Evolutionary conservation across 2,888 invertebrate species (phyloP).

Genomic region (Nematopogon swammerdamellus): DNA sequence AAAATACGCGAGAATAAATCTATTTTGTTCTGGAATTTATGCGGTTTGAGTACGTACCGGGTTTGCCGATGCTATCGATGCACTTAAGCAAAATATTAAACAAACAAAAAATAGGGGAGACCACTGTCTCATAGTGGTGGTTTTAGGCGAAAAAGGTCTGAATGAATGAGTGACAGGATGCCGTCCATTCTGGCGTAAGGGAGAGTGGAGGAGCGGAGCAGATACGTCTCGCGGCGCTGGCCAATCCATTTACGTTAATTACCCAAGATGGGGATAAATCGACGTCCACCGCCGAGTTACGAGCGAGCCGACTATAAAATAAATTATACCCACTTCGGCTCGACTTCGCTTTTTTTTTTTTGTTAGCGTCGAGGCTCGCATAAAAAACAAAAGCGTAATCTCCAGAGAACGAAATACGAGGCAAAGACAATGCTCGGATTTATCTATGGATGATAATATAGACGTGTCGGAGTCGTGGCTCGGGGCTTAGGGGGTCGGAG

Average conservation of each 20-base stretch:
- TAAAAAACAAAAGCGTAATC: constrained; percentile 47
- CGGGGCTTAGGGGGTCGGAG: too few species aligned
- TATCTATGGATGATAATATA: constrained; percentile 55
- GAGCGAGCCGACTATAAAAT: constrained; percentile 55
- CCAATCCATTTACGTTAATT: constrained; percentile 58
- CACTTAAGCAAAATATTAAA: too few species aligned
- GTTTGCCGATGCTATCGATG: too few species aligned
- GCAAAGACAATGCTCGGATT: constrained; percentile 57
- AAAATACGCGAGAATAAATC: not conserved
- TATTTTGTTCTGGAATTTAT: too few species aligned
- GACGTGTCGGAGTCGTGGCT: too few species aligned
- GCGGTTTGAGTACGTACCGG: too few species aligned
- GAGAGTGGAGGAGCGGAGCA: too few species aligned
- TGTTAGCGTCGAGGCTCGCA: constrained; percentile 22
- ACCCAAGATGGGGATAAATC: constrained; percentile 53
- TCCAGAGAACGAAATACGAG: constrained; percentile 55
- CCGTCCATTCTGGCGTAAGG: too few species aligned
- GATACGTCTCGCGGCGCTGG: constrained; percentile 23
- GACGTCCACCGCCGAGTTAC: constrained; percentile 54
- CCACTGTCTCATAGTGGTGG: too few species aligned
- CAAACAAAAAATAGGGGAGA: too few species aligned
- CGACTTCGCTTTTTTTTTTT: constrained; percentile 54
- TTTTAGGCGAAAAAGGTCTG: not conserved
- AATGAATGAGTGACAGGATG: too few species aligned
- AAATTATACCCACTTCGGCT: constrained; percentile 57